Base-by-base conservation (phyloP, 2,888 invertebrate species). In the Cartodere bifasciata region DNA sequence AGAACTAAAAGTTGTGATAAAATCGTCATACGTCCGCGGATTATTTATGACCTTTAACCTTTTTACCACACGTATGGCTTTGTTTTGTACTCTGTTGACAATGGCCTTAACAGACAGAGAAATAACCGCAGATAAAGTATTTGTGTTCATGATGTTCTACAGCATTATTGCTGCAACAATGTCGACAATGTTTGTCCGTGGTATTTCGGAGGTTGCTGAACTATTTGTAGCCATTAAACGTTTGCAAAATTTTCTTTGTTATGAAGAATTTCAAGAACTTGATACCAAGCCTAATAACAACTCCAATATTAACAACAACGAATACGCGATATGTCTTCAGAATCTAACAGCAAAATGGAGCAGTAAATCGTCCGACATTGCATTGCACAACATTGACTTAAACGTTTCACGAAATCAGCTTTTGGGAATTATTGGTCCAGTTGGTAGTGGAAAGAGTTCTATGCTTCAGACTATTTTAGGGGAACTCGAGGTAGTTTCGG, bases 31-130 rank as follows among this genome's bases (percentile, higher is more conserved):
- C 37, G 63, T 79, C 7, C 64, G 80, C 34, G 75, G 72, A 0
- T 51, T 78, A 9, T 75, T 76, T 47, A 67, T 81, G 60, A 78
- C 81, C 0, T 80, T 81, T 51, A 78, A 82, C 54, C 59, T 88
- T 13, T 87, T 85, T 46, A 81, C 86, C 0, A 81, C 85, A 12
- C 73, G 88, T 48, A 64, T 83, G 13, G 79, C 88, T 0, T 62
- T 87, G 1, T 84, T 82, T 49, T 64, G 77, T 27, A 78, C 84
- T 0, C 69, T 90, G 17, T 50, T 85, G 1, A 67, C 78, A 0
- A 80, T 75, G 56, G 63, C 78, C 1, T 50, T 84, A 9, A 56
- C 70, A 0, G 78, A 75, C 3, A 68, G 78, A 42, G 51, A 60
- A 3, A 63, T 90, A 39, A 74, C 78, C 1, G 79, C 86, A 1